phyloP scores from a whole-genome alignment of 1,140 invertebrate genomes.

The Zaprionus vittiger region DNA sequence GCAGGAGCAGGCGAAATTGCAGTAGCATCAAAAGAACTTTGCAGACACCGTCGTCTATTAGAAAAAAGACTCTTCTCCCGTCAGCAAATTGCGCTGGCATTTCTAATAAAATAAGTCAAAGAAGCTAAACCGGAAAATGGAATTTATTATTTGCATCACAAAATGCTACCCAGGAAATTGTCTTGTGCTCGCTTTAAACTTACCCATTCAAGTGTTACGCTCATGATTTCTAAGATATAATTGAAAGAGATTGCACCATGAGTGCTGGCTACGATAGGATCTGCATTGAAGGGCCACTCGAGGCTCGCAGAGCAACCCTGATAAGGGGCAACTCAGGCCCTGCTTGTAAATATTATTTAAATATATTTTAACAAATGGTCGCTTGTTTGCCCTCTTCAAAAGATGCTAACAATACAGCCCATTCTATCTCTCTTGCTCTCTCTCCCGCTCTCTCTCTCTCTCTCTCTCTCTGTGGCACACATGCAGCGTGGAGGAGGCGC shows the following conservation, averaged over 20 bases:
- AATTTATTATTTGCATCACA: background rate
- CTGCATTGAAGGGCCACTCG: no score
- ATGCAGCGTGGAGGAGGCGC: conserved; percentile 17
- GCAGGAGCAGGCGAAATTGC: conserved; percentile 17
- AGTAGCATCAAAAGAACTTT: conserved; percentile 9
- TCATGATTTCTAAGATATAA: no score
- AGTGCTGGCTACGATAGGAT: background rate
- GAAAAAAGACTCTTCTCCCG: background rate
- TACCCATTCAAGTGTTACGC: background rate
- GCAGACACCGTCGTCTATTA: background rate
- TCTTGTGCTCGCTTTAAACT: background rate
- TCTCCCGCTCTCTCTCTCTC: background rate
- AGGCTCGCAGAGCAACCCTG: background rate
- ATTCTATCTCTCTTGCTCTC: background rate
- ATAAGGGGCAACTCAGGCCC: background rate
- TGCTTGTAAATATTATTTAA: conserved; percentile 7
- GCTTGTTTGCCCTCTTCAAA: background rate
- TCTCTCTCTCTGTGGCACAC: background rate
- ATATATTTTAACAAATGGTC: conserved; percentile 2
- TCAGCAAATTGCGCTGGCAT: background rate
- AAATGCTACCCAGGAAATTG: background rate
- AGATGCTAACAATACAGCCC: background rate
- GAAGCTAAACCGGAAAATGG: background rate
- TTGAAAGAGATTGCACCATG: no score
- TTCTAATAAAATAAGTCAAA: conserved; percentile 8